Evolutionary conservation across 2,888 invertebrate species (phyloP), one percentile per base, ranked within the genome.

Genomic region (Catocala sponsa): DNA sequence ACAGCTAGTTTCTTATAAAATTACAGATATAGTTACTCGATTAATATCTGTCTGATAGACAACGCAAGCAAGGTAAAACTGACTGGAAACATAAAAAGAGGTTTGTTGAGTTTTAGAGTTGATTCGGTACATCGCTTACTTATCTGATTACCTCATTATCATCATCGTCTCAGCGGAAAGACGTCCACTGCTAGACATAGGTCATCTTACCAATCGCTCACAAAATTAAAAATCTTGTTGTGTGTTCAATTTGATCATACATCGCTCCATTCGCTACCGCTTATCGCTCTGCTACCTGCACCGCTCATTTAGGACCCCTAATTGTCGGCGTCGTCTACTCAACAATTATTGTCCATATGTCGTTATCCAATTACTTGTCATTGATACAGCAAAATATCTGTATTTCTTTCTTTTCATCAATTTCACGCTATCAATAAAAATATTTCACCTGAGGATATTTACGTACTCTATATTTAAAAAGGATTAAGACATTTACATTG

Each of bases 301-400:
- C 15, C 43, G 55, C 47, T 32, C 0, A 5, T 42, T 62, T 54
- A 25, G 2, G 6, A 47, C 47, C 76, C 58, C 7, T 9, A 63
- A n/a, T n/a, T n/a, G n/a, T 6, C 50, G 44, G 15, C 7, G 42
- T 58, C 48, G 48, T 56, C 58, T 62, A 54, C 55, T 44, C 47
- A 54, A 48, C 61, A 72, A 75, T 72, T 62, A 72, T 59, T 53
- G 55, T 42, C 25, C 53, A 46, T 60, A 42, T 63, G 63, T 62
- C 55, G 25, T 74, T 68, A 68, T 63, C 78, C 75, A 75, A 78
- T 75, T 76, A 78, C 72, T 64, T 65, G 66, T 67, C 69, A 75
- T 75, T 72, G 65, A 63, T 67, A 69, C 63, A 35, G 51, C 43
- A 54, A 63, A 71, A 68, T 61, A 63, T 66, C 57, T 47, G 62